These are phyloP conservation scores for Hirudinaria manillensis DNA, from an alignment of 2,888 invertebrate genomes.

Conservation along the genomic window DNA sequence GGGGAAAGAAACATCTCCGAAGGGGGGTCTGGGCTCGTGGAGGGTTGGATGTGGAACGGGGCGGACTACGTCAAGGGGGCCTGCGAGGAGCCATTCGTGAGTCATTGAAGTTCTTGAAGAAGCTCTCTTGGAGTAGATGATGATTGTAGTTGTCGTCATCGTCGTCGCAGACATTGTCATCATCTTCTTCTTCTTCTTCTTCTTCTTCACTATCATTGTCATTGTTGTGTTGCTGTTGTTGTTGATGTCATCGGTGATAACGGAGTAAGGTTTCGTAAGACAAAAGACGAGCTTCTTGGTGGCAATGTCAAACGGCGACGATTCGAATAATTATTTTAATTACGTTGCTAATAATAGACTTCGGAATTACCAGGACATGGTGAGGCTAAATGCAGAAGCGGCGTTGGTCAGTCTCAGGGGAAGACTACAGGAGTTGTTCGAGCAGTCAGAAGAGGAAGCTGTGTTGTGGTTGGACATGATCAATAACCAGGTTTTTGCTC, in stretches of 20 bases:
- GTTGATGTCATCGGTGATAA: neutral
- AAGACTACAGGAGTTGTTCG: constrained; percentile 68
- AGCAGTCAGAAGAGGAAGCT: constrained; percentile 28
- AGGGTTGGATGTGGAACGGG: constrained; percentile 48
- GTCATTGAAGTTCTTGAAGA: too few species aligned
- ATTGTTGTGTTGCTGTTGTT: neutral
- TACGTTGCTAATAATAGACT: too few species aligned
- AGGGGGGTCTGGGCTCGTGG: constrained; percentile 35
- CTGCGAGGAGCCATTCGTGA: constrained; percentile 64
- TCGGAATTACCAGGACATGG: constrained; percentile 69
- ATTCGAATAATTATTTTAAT: too few species aligned
- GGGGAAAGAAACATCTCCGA: neutral
- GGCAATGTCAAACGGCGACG: too few species aligned
- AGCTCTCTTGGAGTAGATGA: neutral
- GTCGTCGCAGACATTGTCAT: too few species aligned
- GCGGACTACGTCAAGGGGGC: constrained; percentile 49
- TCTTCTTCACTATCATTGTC: neutral
- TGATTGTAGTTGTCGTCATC: neutral
- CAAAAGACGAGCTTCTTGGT: too few species aligned
- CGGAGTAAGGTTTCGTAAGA: neutral
- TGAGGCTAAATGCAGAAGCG: constrained; percentile 77
- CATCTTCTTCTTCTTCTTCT: too few species aligned
- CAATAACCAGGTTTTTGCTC: constrained; percentile 72
- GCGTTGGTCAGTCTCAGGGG: constrained; percentile 78
- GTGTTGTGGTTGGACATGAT: constrained; percentile 66